phyloP scores from a whole-genome alignment of 2,797 vertebrate genomes.

The Xiphorhynchus erythropygius region DNA sequence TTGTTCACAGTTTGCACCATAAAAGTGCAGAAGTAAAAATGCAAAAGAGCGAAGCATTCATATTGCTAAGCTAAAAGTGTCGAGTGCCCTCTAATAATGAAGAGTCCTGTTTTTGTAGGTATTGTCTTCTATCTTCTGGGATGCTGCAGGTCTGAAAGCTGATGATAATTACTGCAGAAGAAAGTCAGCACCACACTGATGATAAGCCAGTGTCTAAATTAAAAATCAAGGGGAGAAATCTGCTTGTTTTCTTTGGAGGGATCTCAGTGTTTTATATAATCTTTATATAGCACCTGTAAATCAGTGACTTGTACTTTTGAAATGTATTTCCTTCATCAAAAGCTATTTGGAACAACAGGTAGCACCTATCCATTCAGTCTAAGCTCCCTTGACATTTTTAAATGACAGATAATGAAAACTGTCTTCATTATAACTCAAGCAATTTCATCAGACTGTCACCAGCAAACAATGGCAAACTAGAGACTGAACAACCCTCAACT shows the following conservation, averaged over 20 bases:
- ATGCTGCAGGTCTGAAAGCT: neutral
- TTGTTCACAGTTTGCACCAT: neutral
- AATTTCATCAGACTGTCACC: slow-evolving; percentile 63
- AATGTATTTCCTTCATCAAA: slow-evolving; percentile 54
- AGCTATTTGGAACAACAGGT: slow-evolving; percentile 56
- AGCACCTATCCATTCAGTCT: slow-evolving; percentile 54
- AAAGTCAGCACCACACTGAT: neutral
- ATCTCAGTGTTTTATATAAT: slow-evolving; percentile 51
- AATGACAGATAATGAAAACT: slow-evolving; percentile 68
- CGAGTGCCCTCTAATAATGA: neutral
- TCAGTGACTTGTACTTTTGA: slow-evolving; percentile 43
- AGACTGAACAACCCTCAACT: slow-evolving; percentile 25
- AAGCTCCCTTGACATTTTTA: slow-evolving; percentile 56
- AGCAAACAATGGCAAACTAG: slow-evolving; percentile 63
- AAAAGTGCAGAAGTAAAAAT: neutral
- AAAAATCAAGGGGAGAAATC: neutral
- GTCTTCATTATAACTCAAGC: slow-evolving; percentile 59
- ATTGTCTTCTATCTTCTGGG: neutral
- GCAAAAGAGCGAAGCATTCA: neutral
- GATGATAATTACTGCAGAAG: neutral
- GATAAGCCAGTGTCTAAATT: neutral
- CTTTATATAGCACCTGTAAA: slow-evolving; percentile 34
- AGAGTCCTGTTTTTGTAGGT: neutral
- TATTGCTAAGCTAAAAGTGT: neutral
- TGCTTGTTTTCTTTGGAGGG: slow-evolving; percentile 42